Base-by-base conservation (phyloP, 2,888 invertebrate genomes). In the Tachina grossa region DNA sequence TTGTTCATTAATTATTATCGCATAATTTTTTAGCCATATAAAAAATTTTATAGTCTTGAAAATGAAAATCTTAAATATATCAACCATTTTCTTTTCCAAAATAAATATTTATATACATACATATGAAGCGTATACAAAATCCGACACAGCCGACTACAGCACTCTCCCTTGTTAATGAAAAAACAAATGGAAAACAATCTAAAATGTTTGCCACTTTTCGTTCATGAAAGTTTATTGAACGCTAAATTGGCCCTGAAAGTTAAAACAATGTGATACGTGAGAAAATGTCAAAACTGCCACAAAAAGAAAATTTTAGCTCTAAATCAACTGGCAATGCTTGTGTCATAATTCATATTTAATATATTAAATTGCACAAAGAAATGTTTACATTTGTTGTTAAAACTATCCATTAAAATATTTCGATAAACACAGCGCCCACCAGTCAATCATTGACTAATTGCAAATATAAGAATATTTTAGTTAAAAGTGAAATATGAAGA, bases 221-320 rank as follows among this genome's bases (percentile, higher is more conserved):
- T 55, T n/a, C 10, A 14, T 13, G 14, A 11, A 39, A 39, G 43
- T 13, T 43, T 16, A 47, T 4, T 0, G 45, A 59, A 74, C 31
- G 61, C n/a, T n/a, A 49, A 45, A n/a, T 14, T 68, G 81, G 66
- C 74, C 81, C 61, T 74, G 68, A 66, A 31, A 49, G 31, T 10
- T 2, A 66, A 13, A 45, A 31, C 0, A 49, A 31, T 14, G 1
- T 10, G 4, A 31, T 14, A 5, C 16, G 9, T 53, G 9, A 53
- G 19, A 19, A 53, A 19, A 53, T 53, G 16, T 41, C 57, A 31
- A 57, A 57, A 57, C 9, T 57, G 57, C 10, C 57, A 31, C 31
- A 0, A 31, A 31, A 31, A 57, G 31, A 13, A 14, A 57, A 31
- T 1, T 49, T 13, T 0, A 49, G 49, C n/a, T 49, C 14, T 5